Base-by-base conservation (phyloP, 2,113 vertebrate genomes). In the Neopipo cinnamomea region DNA sequence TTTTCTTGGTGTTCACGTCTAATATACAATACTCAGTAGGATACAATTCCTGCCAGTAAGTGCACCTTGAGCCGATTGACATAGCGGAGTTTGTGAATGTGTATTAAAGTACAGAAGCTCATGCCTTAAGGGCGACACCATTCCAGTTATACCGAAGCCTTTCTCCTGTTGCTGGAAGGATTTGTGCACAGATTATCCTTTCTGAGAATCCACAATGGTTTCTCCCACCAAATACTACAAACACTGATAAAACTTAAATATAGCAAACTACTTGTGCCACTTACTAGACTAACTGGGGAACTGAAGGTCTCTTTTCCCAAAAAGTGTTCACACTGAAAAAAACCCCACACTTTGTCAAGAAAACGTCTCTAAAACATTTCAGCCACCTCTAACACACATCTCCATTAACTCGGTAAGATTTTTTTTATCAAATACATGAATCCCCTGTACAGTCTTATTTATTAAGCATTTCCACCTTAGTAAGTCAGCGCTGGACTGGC, bases 11-110 rank as follows among this genome's bases (percentile, higher is more conserved):
- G 46, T 58, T 90, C 39, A n/a, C 1, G 1, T 30, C 25, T 61
- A 53, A 24, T 33, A 22, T 22, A 42, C 0, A 11, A 74, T 5
- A 31, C 16, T 78, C 21, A 33, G 28, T 14, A 68, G 27, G 24
- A 16, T 14, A 2, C 8, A 55, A 35, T 6, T 44, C 61, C 16
- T 65, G 52, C 9, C 0, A 0, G 7, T 33, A 89, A 75, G 74
- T 1, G 5, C 37, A 30, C 4, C 0, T 5, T n/a, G 28, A 80
- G n/a, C 37, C 28, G 49, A 68, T 0, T 19, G 46, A 35, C 16
- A 63, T 50, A 88, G 52, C 24, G 62, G 56, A 72, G 70, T 35
- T 49, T 12, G 1, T 14, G 19, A 83, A 70, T 1, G 1, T 12
- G 5, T 25, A 59, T 35, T 52, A n/a, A 42, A 53, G n/a, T 30